These are phyloP conservation scores for Tichodroma muraria DNA, from an alignment of 2,113 vertebrate genomes.

Conservation along the genomic window DNA sequence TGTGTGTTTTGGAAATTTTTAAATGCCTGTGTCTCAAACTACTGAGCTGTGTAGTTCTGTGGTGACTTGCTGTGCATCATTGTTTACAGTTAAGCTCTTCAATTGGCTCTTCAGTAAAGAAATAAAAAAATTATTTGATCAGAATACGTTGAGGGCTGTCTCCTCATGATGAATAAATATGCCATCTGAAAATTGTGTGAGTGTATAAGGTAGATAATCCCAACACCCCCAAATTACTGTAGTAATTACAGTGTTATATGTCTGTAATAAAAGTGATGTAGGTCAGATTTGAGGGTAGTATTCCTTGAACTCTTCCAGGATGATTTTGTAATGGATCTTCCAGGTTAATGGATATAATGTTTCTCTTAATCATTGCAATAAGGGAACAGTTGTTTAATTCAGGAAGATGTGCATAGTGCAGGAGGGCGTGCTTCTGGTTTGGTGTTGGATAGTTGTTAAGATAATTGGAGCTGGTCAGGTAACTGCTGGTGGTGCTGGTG, in stretches of 20 bases:
- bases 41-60: neutral
- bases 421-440: neutral
- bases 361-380: neutral
- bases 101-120: neutral
- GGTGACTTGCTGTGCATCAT: neutral
- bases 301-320: neutral
- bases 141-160: neutral
- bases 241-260: neutral
- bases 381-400: neutral
- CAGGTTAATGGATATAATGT: neutral
- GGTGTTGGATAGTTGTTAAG: neutral
- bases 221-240: neutral
- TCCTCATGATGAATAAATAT: neutral
- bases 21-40: neutral
- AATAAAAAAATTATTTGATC: neutral
- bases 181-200: neutral
- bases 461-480: neutral
- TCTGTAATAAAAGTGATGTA: neutral
- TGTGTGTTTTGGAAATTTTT: neutral
- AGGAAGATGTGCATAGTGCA: neutral
- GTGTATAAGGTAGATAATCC: neutral
- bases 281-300: neutral
- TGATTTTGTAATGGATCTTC: neutral
- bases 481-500: neutral
- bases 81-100: neutral